These are phyloP conservation scores for Atta colombica DNA, from an alignment of 1,140 invertebrate species.

Conservation along the genomic window DNA sequence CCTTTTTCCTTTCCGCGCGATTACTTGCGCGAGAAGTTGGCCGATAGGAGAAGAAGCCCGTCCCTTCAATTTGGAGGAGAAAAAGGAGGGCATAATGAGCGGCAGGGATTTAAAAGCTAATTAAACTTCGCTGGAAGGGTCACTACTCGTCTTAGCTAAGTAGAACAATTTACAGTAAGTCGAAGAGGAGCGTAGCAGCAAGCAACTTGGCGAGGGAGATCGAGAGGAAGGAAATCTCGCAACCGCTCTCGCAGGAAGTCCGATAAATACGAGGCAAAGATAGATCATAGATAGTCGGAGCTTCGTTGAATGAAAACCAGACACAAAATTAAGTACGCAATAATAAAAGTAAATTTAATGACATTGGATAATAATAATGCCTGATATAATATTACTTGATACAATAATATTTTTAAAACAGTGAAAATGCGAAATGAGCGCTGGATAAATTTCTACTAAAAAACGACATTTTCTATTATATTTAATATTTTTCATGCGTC, in stretches of 20 bases:
- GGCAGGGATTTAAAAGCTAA: constrained; percentile 64
- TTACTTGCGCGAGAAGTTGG: constrained; percentile 53
- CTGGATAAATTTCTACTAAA: neutral
- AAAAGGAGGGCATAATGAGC: constrained; percentile 63
- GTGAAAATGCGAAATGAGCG: neutral
- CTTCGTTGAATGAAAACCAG: neutral
- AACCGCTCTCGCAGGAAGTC: constrained; percentile 34
- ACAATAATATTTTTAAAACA: neutral
- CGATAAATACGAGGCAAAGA: constrained; percentile 51
- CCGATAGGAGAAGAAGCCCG: constrained; percentile 27
- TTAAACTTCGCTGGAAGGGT: constrained; percentile 58
- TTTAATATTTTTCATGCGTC: neutral
- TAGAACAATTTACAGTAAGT: constrained; percentile 63
- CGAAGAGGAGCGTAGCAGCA: constrained; percentile 50
- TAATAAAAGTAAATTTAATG: constrained; percentile 25
- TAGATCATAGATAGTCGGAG: constrained; percentile 50
- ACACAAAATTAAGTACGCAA: constrained; percentile 14
- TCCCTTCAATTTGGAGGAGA: constrained; percentile 55
- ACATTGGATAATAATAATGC: constrained; percentile 3
- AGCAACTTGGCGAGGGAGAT: constrained; percentile 52
- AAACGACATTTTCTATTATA: neutral
- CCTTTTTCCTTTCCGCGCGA: constrained; percentile 55
- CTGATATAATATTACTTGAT: neutral
- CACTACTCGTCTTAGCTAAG: constrained; percentile 61
- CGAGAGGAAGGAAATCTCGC: constrained; percentile 56